Percentiles rank a stretch among this genome's conserved stretches.
Evolutionary conservation across 2,113 vertebrate genomes (phyloP).

Genomic region (Hippocampus zosterae): DNA sequence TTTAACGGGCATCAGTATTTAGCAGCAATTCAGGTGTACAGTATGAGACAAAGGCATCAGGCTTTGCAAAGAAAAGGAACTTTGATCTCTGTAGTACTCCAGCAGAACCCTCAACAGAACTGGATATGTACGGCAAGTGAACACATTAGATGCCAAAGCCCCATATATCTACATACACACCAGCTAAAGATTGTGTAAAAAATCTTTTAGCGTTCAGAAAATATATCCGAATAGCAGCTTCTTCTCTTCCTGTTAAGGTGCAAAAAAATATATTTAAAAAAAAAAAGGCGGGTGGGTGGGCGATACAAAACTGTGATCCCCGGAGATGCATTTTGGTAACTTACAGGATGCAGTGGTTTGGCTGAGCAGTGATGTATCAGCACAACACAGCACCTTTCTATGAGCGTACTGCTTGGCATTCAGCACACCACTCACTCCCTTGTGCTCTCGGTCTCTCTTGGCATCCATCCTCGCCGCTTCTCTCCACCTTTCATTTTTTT

Average conservation of each 20-base stretch:
- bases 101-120: background rate
- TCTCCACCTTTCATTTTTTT: constrained; percentile 34
- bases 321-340: constrained; percentile 18
- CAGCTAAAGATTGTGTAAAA: constrained; percentile 5
- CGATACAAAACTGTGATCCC: background rate
- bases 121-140: background rate
- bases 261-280: constrained; percentile 1
- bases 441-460: constrained; percentile 28
- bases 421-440: constrained; percentile 31
- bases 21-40: background rate
- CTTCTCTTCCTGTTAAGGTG: background rate
- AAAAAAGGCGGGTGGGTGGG: background rate
- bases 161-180: background rate
- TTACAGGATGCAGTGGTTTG: constrained; percentile 23
- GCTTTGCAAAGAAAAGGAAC: constrained; percentile 18
- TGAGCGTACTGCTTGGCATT: constrained; percentile 56
- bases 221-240: background rate
- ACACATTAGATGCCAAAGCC: background rate
- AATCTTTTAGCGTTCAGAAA: background rate
- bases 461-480: constrained; percentile 20
- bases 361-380: constrained; percentile 28
- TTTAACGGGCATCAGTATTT: background rate
- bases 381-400: constrained; percentile 51
- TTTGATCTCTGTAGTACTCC: constrained; percentile 11
- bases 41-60: constrained; percentile 4